Conservation (phyloP, 2,888 invertebrate species). For the Polyommatus iphigenia region DNA sequence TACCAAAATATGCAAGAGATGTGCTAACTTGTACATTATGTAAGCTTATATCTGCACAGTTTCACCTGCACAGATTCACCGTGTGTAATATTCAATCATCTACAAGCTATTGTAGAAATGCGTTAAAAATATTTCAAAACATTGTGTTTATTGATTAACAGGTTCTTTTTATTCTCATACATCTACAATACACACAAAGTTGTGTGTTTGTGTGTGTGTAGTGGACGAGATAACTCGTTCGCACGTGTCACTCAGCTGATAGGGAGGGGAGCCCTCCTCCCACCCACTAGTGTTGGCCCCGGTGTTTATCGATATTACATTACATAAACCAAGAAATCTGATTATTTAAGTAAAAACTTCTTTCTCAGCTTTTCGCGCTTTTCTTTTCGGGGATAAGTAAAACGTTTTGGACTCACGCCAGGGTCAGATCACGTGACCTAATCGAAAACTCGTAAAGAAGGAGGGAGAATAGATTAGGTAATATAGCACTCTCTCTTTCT, state of each 20-base stretch:
- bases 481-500: too few relatives aligned
- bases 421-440: too few relatives aligned
- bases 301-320: not conserved
- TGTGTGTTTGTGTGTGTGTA: constrained; percentile 39
- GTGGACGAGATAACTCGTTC: constrained; percentile 65
- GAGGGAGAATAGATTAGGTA: not conserved
- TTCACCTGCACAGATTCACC: too few relatives aligned
- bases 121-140: not conserved
- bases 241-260: constrained; percentile 77
- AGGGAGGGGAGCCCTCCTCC: constrained; percentile 59
- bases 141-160: constrained; percentile 9
- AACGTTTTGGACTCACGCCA: too few relatives aligned
- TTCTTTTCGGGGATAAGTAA: too few relatives aligned
- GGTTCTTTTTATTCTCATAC: not conserved
- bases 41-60: too few relatives aligned
- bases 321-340: too few relatives aligned
- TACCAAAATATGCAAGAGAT: too few relatives aligned
- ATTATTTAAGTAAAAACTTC: too few relatives aligned
- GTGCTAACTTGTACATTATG: too few relatives aligned
- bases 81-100: not conserved
- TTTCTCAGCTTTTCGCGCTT: too few relatives aligned
- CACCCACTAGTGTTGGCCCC: constrained; percentile 39
- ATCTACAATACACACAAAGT: not conserved
- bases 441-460: too few relatives aligned
- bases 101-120: not conserved